These are phyloP conservation scores for Protaetia brevitarsis DNA, from an alignment of 1,140 invertebrate species.

Conservation along the genomic window DNA sequence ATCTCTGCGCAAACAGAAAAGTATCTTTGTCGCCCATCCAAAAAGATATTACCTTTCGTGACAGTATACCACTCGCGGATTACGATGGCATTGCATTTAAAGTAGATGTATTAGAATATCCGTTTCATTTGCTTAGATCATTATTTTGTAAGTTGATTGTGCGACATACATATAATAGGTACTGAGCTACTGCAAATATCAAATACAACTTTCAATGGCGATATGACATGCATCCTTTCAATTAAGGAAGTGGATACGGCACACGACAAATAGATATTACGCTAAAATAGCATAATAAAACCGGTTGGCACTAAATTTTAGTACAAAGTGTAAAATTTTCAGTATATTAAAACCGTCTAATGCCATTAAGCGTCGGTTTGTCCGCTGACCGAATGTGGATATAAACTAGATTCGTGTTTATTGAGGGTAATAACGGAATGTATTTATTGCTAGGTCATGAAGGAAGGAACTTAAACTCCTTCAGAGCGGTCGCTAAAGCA, in stretches of 20 bases:
- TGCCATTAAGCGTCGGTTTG: not conserved
- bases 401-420: slow-evolving; percentile 22
- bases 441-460: slow-evolving; percentile 24
- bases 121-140: no score
- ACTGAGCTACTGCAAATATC: no score
- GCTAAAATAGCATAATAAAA: not conserved
- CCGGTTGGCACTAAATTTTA: no score
- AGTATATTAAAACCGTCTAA: slow-evolving; percentile 9
- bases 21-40: no score
- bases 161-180: no score
- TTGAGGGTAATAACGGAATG: slow-evolving; percentile 22
- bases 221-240: not conserved
- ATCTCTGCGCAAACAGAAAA: no score
- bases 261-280: not conserved
- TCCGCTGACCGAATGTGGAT: not conserved
- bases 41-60: no score
- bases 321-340: not conserved
- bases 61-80: no score
- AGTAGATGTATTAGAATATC: no score
- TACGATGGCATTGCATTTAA: no score
- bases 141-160: no score
- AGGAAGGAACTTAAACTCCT: slow-evolving; percentile 23
- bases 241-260: not conserved
- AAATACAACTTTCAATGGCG: not conserved
- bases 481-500: slow-evolving; percentile 16